These are phyloP conservation scores for Malacoraja senta DNA, from an alignment of 2,797 vertebrate genomes.

Conservation along the genomic window DNA sequence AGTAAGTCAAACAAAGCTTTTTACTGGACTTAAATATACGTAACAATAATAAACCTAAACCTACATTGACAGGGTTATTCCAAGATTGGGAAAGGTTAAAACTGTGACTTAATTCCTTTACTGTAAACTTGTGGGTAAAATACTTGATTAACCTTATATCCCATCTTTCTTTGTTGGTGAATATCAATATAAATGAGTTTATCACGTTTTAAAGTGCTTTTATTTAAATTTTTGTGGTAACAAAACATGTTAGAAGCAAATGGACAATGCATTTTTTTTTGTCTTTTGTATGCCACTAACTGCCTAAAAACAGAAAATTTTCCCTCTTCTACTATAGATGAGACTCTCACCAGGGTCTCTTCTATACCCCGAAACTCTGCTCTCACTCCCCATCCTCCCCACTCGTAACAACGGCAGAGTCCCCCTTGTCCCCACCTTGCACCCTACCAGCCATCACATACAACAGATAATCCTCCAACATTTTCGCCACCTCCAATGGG, in stretches of 20 bases:
- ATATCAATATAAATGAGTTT: neutral
- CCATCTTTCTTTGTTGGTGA: neutral
- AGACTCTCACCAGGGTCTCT: too few relatives aligned
- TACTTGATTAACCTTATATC: neutral
- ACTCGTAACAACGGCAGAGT: too few relatives aligned
- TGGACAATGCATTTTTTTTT: neutral
- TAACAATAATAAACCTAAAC: too few relatives aligned
- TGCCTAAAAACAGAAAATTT: neutral
- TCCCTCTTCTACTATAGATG: too few relatives aligned
- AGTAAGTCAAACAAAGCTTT: too few relatives aligned
- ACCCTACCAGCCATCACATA: too few relatives aligned
- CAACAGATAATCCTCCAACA: too few relatives aligned
- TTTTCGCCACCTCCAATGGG: too few relatives aligned
- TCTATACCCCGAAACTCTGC: too few relatives aligned
- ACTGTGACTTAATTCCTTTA: neutral
- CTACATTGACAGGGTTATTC: neutral
- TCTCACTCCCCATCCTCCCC: too few relatives aligned
- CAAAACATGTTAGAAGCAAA: neutral
- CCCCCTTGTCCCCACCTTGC: too few relatives aligned
- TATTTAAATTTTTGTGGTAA: neutral
- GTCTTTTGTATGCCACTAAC: neutral
- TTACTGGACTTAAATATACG: too few relatives aligned
- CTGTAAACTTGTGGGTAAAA: neutral
- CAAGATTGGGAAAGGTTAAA: neutral
- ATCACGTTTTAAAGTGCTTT: neutral